Percentiles rank a stretch among this genome's conserved stretches.
These are phyloP conservation scores for Desoria tigrina DNA, from an alignment of 2,888 invertebrate species.

Conservation along the genomic window DNA sequence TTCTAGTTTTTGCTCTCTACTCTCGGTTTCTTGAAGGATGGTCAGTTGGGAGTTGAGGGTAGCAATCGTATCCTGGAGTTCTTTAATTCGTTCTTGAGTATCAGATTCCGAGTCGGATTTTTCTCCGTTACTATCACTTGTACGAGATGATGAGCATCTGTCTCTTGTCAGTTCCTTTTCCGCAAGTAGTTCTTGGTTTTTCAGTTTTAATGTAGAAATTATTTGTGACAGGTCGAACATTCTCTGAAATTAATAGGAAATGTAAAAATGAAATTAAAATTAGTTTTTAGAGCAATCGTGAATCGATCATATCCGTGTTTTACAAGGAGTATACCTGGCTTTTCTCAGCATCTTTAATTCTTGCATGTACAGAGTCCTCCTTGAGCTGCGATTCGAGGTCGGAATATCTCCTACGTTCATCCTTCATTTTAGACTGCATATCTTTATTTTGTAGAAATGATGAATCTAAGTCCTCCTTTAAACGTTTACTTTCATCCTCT, in stretches of 20 bases:
- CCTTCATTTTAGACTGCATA: conserved; percentile 70
- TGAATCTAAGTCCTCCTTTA: conserved; percentile 76
- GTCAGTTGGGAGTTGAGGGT: conserved; percentile 89
- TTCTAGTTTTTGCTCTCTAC: background rate
- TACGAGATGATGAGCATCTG: conserved; percentile 51
- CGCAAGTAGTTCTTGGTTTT: conserved; percentile 94
- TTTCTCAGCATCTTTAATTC: conserved; percentile 53
- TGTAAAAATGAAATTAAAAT: conserved; percentile 12
- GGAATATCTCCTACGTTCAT: conserved; percentile 76
- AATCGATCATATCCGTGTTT: background rate
- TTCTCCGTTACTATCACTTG: conserved; percentile 50
- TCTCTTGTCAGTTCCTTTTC: conserved; percentile 87
- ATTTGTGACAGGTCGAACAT: conserved; percentile 52
- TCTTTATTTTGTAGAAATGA: conserved; percentile 74
- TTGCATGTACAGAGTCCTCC: conserved; percentile 52
- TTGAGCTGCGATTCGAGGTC: conserved; percentile 66
- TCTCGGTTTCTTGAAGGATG: conserved; percentile 34
- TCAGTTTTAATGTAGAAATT: conserved; percentile 50
- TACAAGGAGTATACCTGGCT: conserved; percentile 47
- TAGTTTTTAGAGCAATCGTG: conserved; percentile 19
- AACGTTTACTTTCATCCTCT: conserved; percentile 86
- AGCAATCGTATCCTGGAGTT: conserved; percentile 84
- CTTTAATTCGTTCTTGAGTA: conserved; percentile 47
- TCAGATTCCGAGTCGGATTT: conserved; percentile 49
- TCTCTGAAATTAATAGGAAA: conserved; percentile 39